A percentile compares a stretch with the other conserved stretches of the same genome.
phyloP scores from a whole-genome alignment of 1,140 invertebrate species.

The Drosophila tropicalis region DNA sequence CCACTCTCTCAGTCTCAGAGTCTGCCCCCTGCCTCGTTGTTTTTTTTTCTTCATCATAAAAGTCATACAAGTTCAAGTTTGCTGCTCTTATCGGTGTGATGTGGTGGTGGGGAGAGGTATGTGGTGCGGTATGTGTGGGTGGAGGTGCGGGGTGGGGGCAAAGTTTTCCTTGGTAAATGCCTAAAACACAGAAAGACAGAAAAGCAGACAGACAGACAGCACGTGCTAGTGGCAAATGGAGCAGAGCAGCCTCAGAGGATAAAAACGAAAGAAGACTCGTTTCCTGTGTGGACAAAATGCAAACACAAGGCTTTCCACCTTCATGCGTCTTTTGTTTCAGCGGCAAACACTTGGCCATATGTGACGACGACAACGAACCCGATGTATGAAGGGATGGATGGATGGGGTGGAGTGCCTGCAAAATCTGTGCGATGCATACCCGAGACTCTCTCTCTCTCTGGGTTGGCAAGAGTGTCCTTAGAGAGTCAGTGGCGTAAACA shows the following conservation, averaged over 20 bases:
- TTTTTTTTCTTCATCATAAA: conserved; percentile 37
- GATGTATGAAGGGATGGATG: not conserved
- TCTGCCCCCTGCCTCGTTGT: not conserved
- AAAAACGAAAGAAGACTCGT: conserved; percentile 27
- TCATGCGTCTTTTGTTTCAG: conserved; percentile 46
- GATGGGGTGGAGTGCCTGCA: conserved; percentile 18
- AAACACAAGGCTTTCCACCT: conserved; percentile 50
- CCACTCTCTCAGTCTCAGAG: conserved; percentile 17
- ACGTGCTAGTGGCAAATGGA: conserved; percentile 64
- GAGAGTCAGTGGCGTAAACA: conserved; percentile 73
- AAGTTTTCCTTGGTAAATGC: conserved; percentile 48
- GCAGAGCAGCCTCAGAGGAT: conserved; percentile 38
- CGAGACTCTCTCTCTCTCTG: not conserved
- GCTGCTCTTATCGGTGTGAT: conserved; percentile 36
- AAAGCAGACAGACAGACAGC: conserved; percentile 37
- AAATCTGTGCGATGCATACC: conserved; percentile 41
- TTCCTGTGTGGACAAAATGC: conserved; percentile 28
- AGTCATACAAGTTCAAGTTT: conserved; percentile 76
- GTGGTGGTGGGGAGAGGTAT: not conserved
- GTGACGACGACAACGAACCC: conserved; percentile 9
- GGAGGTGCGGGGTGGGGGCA: conserved; percentile 25
- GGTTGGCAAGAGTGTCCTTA: conserved; percentile 59
- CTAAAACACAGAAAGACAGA: conserved; percentile 24
- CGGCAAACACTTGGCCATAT: conserved; percentile 45
- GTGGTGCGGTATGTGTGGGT: conserved; percentile 1